A percentile compares a stretch with the other conserved stretches of the same genome.
Evolutionary conservation across 1,140 invertebrate genomes (phyloP).

Genomic region (Cyrtorhinus lividipennis): DNA sequence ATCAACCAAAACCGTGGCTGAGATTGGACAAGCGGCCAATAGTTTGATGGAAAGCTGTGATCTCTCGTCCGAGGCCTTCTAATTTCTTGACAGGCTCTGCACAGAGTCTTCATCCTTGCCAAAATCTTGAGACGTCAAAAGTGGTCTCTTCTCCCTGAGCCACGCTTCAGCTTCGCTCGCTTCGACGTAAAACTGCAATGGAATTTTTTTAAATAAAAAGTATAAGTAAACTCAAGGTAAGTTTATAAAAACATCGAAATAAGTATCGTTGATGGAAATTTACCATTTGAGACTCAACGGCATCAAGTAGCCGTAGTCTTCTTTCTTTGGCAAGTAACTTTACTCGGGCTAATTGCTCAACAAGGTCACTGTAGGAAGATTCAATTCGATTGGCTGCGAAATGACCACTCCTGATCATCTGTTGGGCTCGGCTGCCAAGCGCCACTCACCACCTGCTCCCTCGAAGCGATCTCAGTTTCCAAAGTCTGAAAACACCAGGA

Average conservation of each 20-base stretch:
- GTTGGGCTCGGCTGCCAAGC: constrained; percentile 50
- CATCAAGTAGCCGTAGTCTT: constrained; percentile 55
- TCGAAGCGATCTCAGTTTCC: constrained; percentile 65
- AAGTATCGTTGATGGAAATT: constrained; percentile 8
- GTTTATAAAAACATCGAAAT: background rate
- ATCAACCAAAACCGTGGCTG: constrained; percentile 47
- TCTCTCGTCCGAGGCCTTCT: constrained; percentile 63
- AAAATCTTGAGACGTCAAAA: constrained; percentile 56
- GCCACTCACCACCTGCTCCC: constrained; percentile 65
- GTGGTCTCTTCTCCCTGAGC: constrained; percentile 68
- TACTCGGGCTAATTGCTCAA: constrained; percentile 45
- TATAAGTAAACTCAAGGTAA: too few species aligned
- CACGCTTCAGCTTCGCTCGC: constrained; percentile 72
- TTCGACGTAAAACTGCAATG: constrained; percentile 58
- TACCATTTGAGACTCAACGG: constrained; percentile 72
- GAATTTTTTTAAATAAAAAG: background rate
- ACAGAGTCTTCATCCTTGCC: constrained; percentile 81
- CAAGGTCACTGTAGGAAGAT: constrained; percentile 43
- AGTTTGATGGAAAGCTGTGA: constrained; percentile 51
- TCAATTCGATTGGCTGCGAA: constrained; percentile 61
- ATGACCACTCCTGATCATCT: constrained; percentile 70
- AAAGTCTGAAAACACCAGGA: constrained; percentile 42
- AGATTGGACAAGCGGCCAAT: constrained; percentile 51
- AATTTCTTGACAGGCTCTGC: constrained; percentile 63
- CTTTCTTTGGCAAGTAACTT: constrained; percentile 56